phyloP scores from a whole-genome alignment of 1,140 invertebrate species.

The Carcinoscorpius rotundicauda region DNA sequence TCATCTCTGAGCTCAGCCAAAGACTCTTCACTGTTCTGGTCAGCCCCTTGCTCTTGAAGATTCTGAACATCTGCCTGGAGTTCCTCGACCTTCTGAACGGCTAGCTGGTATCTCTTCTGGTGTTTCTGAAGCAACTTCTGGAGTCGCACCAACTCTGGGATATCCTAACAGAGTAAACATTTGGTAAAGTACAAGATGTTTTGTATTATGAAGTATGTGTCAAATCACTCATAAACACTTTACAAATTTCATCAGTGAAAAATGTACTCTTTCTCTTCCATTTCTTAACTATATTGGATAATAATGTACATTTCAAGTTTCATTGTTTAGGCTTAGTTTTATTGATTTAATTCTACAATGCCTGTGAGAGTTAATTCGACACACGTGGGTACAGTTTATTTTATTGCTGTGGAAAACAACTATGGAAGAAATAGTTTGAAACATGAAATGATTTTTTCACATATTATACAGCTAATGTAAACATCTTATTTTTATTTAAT shows the following conservation, averaged over 20 bases:
- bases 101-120: constrained; percentile 57
- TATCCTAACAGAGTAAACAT: constrained; percentile 14
- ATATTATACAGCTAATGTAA: too few relatives aligned
- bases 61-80: constrained; percentile 18
- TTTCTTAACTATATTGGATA: too few relatives aligned
- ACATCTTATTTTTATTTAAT: too few relatives aligned
- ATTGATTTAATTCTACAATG: too few relatives aligned
- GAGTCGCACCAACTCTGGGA: constrained; percentile 20
- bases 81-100: constrained; percentile 53
- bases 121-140: constrained; percentile 40
- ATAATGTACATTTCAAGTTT: too few relatives aligned
- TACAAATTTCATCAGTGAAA: not conserved
- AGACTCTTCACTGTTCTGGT: constrained; percentile 14
- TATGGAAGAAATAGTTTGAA: too few relatives aligned
- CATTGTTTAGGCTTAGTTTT: too few relatives aligned
- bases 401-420: too few relatives aligned
- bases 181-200: not conserved
- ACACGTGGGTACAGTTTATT: too few relatives aligned
- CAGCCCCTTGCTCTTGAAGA: constrained; percentile 16
- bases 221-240: not conserved
- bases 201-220: not conserved
- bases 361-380: too few relatives aligned
- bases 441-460: too few relatives aligned
- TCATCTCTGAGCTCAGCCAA: constrained; percentile 16
- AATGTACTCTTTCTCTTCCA: too few relatives aligned